Base-by-base conservation (phyloP, 1,140 invertebrate species). In the Drosophila bocqueti region DNA sequence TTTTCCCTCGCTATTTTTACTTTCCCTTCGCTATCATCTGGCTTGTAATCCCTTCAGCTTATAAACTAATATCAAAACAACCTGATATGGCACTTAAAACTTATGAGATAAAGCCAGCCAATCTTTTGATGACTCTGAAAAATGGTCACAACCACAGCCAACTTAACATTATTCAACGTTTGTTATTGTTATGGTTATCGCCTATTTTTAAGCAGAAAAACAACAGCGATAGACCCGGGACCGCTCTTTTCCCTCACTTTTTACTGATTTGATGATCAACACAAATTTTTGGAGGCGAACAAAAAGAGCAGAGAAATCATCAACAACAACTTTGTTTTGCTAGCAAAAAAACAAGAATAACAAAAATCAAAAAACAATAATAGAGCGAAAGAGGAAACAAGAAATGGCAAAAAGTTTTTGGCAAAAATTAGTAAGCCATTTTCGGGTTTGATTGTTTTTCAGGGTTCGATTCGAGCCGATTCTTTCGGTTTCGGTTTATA, bases 241-340 rank as follows among this genome's bases (percentile, higher is more conserved):
- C 47, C 4, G 34, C 34, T 55, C 26, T 18, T 26, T 46, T 13
- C 34, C n/a, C 47, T 29, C 16, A 13, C n/a, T 57, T 75, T 47
- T 46, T 52, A 63, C 59, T 57, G 68, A 47, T 73, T 62, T 67
- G 63, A 47, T 45, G 38, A 69, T 54, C 62, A 69, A 69, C 67
- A 69, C 67, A 71, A 38, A 67, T 16, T 31, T 63, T 34, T 15
- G 29, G 34, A 54, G 42, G 38, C 52, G 52, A 24, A 24, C 2
- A 21, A 36, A 54, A 55, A 55, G 11, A 24, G 26, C 40, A 57
- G 54, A 67, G 58, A 50, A 68, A 61, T 40, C 31, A 79, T 66
- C 72, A 79, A 64, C 72, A 60, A 42, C 55, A 79, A 31, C 62
- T 58, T 77, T 77, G 50, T 77, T 78, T 82, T 68, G 75, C n/a